Evolutionary conservation across 2,113 vertebrate species (phyloP).

Genomic region (Acanthisitta chloris): DNA sequence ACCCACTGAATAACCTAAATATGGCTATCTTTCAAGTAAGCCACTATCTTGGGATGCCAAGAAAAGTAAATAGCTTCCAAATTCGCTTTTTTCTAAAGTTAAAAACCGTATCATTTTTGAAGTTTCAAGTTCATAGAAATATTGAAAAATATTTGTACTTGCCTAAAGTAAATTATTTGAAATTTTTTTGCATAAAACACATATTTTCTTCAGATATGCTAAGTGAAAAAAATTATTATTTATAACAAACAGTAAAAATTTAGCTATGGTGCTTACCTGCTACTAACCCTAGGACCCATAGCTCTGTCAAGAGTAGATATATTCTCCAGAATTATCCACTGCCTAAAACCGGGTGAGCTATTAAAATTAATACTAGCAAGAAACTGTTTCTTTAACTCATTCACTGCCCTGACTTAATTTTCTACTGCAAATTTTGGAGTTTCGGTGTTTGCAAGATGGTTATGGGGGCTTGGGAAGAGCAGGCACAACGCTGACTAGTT

Average conservation of each 20-base stretch:
- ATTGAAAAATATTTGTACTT: neutral
- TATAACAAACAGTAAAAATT: neutral
- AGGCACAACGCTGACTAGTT: neutral
- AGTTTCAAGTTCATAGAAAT: neutral
- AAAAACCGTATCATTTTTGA: neutral
- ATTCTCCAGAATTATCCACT: neutral
- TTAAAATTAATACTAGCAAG: neutral
- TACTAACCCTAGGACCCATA: fast-evolving
- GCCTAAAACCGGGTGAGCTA: neutral
- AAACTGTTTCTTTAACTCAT: neutral
- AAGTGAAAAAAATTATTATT: neutral
- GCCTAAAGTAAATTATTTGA: neutral
- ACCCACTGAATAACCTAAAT: neutral
- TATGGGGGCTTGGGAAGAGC: neutral
- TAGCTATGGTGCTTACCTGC: neutral
- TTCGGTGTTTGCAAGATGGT: neutral
- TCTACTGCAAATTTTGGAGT: neutral
- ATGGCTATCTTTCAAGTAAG: neutral
- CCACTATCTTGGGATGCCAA: neutral
- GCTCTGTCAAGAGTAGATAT: neutral
- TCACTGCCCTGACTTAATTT: neutral
- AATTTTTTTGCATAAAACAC: neutral
- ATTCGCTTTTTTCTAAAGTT: neutral
- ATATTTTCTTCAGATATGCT: neutral
- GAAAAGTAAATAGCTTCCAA: neutral